Evolutionary conservation across 2,113 vertebrate genomes (phyloP).

Genomic region (Jacana jacana): DNA sequence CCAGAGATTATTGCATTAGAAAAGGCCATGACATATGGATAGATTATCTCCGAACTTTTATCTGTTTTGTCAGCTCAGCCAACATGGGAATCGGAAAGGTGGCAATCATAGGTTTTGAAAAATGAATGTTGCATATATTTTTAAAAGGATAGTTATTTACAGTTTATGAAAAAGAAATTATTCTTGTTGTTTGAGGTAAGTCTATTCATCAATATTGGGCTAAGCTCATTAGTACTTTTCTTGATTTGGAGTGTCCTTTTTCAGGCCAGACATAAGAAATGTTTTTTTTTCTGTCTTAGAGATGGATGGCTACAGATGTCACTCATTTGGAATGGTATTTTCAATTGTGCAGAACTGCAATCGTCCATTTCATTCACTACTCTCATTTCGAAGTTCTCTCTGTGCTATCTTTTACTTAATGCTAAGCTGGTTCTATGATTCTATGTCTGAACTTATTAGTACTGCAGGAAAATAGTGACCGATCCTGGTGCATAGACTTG

Average conservation of each 20-base stretch:
- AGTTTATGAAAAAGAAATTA: neutral
- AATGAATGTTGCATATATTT: neutral
- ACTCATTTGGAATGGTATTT: neutral
- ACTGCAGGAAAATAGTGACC: neutral
- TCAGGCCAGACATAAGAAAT: neutral
- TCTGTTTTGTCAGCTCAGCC: neutral
- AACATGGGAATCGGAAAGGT: neutral
- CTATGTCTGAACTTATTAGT: neutral
- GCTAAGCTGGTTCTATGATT: too few relatives aligned
- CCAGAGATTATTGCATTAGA: neutral
- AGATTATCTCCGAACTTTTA: neutral
- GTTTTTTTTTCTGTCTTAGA: neutral
- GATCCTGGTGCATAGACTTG: rapidly evolving
- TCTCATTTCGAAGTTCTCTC: neutral
- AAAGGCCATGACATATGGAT: neutral
- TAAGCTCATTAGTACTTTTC: neutral
- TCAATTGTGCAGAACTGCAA: neutral
- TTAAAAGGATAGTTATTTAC: neutral
- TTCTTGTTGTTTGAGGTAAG: neutral
- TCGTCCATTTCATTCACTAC: neutral
- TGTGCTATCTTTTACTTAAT: neutral
- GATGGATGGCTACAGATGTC: neutral
- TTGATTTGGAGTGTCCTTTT: neutral
- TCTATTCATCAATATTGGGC: neutral
- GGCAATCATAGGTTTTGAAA: neutral